A percentile compares a stretch with the other conserved stretches of the same genome.
phyloP scores from a whole-genome alignment of 2,797 vertebrate genomes.

The Hipposideros larvatus region DNA sequence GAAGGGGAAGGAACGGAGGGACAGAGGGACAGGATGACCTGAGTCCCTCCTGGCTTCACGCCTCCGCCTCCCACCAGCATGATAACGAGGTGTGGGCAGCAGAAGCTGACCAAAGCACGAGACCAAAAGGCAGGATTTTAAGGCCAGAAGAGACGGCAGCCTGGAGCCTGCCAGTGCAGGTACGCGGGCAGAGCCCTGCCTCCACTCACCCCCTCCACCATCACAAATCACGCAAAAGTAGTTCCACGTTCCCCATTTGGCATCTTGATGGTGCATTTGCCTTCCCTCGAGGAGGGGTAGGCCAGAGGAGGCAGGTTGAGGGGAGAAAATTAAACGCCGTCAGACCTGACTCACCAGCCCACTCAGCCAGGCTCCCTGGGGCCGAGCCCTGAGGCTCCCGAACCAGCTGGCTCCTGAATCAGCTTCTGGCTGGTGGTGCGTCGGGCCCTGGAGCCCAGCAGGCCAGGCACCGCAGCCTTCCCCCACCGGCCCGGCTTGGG shows the following conservation, averaged over 20 bases:
- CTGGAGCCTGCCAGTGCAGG: background rate
- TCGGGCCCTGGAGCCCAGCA: background rate
- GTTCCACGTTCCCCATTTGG: background rate
- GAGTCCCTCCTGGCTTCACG: background rate
- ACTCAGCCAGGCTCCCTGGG: background rate
- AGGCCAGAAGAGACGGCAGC: background rate
- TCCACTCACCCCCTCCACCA: background rate
- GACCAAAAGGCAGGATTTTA: accelerated
- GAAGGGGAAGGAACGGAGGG: too few relatives aligned
- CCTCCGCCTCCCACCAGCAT: background rate
- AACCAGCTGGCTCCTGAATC: background rate
- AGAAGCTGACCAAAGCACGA: background rate
- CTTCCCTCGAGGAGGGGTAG: background rate
- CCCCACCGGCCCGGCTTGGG: accelerated
- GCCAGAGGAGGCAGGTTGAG: background rate
- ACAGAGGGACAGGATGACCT: accelerated
- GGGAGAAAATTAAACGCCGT: background rate
- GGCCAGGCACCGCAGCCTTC: accelerated
- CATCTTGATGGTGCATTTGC: background rate
- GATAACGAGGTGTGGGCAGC: too few relatives aligned
- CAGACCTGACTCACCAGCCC: background rate
- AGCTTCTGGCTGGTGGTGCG: accelerated
- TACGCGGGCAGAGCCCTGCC: background rate
- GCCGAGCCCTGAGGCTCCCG: background rate
- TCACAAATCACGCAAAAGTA: background rate